Evolutionary conservation across 2,888 invertebrate species (phyloP), one percentile per base, ranked within the genome.

Genomic region (Tinea pellionella): DNA sequence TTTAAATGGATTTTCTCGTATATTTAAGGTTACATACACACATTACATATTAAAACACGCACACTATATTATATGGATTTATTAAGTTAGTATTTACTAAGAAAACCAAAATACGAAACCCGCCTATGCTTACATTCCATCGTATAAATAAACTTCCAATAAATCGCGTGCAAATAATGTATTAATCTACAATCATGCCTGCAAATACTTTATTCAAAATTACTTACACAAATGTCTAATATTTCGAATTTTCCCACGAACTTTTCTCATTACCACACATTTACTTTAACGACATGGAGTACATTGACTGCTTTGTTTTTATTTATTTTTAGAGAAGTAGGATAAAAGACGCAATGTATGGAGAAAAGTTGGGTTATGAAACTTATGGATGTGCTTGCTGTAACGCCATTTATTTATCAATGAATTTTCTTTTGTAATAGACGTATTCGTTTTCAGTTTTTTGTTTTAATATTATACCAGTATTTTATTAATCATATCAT

Each of bases 401-500:
- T 24, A 24, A 24, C 2, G 6, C 6, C 6, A 24, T 24, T 13
- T 42, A 15, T 8, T 4, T 3, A 4, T 4, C 8, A 42, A 13
- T 42, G 42, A 13, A 24, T 15, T 42, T 42, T 42, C 42, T 13
- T n/a, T 16, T 13, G 16, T n/a, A 51, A 15, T 13, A 16, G 51
- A 51, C 51, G 51, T 51, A 16, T 16, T n/a, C 4, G 8, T 42
- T 42, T 13, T 13, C 15, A 42, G 42, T 42, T 42, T 42, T 42
- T 4, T 13, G 11, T 37, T 37, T 37, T 11, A 9, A 9, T 8
- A 37, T 37, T 37, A 7, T n/a, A 47, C 13, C 13, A 47, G 13
- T n/a, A 9, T 18, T 15, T 58, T 57, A 56, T 18, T 43, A 57
- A 12, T 13, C 12, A 41, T 56, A 70, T 60, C 56, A 83, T 83